Base-by-base conservation (phyloP, 2,113 vertebrate species). In the Rallus limicola region DNA sequence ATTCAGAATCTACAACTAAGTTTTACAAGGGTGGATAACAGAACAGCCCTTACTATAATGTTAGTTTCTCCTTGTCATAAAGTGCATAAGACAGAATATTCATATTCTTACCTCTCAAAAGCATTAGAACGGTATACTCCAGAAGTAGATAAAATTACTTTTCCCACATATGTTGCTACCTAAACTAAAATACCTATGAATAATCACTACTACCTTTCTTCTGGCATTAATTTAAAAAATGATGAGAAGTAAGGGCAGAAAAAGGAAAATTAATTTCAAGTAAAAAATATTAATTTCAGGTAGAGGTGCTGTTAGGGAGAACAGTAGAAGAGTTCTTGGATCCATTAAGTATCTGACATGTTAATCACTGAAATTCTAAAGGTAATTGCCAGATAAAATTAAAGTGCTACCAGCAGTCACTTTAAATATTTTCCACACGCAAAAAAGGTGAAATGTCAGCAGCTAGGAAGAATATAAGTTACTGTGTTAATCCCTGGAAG, bases 291-390 rank as follows among this genome's bases (percentile, higher is more conserved):
- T 92, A 78, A 77, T 88, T 91, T 81, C 18, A 71, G 23, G 25
- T 88, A 85, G 75, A 77, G 48, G 48, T 65, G 19, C 28, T 77
- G 7, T 59, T 59, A 87, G 59, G 25, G 9, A 82, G 68, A 79
- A 79, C 94, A 85, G 21, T 36, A 11, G 40, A 76, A 75, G 33
- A 44, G 9, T 46, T 87, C 58, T 80, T 77, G 13, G 36, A 82
- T 92, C 65, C 33, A 50, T 85, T 95, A 92, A 84, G 21, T 44
- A 72, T 53, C 44, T 94, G 53, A 58, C 46, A 76, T 29, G 55
- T 67, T 88, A 88, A 90, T 85, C 50, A 94, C n/a, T 8, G 50
- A 89, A 82, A 84, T 78, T 88, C 31, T 94, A 74, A 82, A 81
- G 21, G 28, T 52, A 88, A 90, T 87, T 92, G n/a, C 26, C 33